Evolutionary conservation across 1,140 invertebrate genomes (phyloP), one percentile per base, ranked within the genome.

Genomic region (Adelges cooleyi): DNA sequence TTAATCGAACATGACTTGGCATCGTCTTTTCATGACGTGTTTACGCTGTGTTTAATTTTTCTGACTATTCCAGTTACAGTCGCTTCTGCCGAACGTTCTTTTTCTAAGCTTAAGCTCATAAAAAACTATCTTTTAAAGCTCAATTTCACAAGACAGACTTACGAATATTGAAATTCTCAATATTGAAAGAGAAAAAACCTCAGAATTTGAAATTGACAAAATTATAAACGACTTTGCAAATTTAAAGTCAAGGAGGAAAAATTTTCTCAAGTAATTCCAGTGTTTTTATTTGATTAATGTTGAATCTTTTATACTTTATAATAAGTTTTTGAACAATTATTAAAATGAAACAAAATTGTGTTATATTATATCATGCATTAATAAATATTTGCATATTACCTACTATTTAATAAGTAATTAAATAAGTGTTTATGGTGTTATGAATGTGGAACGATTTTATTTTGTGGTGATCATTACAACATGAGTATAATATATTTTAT

Each of bases 71-170:
- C 53, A 15, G n/a, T n/a, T n/a, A n/a, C n/a, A n/a, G 66, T 56
- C 1, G 66, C 22, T 25, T 62, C 27, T n/a, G 66, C 44, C 9
- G 53, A 67, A 42, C 53, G 52, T 29, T 62, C 53, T 10, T 67
- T 67, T 65, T 67, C 66, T 8, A 67, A 59, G 36, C 50, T 66
- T 17, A 66, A 53, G 18, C 40, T 66, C 0, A 66, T 66, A 6
- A 66, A 56, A 52, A 66, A 66, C 25, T 66, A 46, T 66, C 50
- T 66, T 1, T 13, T n/a, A 38, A 13, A 56, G 29, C 9, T 38
- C 51, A 3, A 66, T 27, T 17, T 42, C 50, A 3, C 51, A 66
- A 46, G 50, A 53, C 10, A 6, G 50, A 9, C 17, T 49, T 13
- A 54, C 13, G 3, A 27, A 25, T 49, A 38, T 66, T 29, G 20